Evolutionary conservation across 2,797 vertebrate species (phyloP).

Genomic region (Notolabrus celidotus): DNA sequence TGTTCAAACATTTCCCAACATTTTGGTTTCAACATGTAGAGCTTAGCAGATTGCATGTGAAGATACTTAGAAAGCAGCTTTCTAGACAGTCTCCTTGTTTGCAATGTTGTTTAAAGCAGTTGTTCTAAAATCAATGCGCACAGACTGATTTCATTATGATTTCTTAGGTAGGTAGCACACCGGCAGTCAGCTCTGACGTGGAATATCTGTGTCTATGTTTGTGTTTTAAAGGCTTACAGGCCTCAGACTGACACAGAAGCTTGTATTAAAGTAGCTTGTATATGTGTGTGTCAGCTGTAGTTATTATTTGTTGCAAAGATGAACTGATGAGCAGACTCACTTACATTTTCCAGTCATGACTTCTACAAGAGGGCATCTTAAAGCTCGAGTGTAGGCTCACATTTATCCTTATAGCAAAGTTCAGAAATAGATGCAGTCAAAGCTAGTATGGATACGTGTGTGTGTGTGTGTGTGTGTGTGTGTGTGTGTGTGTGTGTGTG

Average conservation of each 20-base stretch:
- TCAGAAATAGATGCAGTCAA: slow-evolving; percentile 18
- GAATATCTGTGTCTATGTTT: slow-evolving; percentile 4
- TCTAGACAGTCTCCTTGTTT: no score
- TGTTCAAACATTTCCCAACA: slow-evolving; percentile 34
- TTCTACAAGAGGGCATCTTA: neutral
- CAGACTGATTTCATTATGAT: slow-evolving; percentile 72
- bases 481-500: slow-evolving; percentile 17
- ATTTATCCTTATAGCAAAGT: slow-evolving; percentile 2
- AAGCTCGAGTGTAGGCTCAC: neutral
- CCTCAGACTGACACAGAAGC: slow-evolving; percentile 11
- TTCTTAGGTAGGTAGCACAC: no score
- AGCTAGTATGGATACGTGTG: slow-evolving; percentile 7
- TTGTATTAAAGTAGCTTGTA: slow-evolving; percentile 1
- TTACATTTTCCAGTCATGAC: slow-evolving; percentile 1
- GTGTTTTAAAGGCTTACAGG: slow-evolving; percentile 14
- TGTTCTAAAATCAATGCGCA: slow-evolving; percentile 75
- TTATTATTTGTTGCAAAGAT: neutral
- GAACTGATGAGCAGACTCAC: neutral
- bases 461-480: slow-evolving; percentile 15
- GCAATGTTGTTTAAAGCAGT: no score
- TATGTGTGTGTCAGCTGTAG: neutral
- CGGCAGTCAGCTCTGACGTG: slow-evolving; percentile 13
- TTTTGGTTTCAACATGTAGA: slow-evolving; percentile 24
- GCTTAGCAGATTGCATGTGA: slow-evolving; percentile 38
- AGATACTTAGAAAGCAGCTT: slow-evolving; percentile 50